Evolutionary conservation across 2,888 invertebrate genomes (phyloP).

Genomic region (Dilophus febrilis): DNA sequence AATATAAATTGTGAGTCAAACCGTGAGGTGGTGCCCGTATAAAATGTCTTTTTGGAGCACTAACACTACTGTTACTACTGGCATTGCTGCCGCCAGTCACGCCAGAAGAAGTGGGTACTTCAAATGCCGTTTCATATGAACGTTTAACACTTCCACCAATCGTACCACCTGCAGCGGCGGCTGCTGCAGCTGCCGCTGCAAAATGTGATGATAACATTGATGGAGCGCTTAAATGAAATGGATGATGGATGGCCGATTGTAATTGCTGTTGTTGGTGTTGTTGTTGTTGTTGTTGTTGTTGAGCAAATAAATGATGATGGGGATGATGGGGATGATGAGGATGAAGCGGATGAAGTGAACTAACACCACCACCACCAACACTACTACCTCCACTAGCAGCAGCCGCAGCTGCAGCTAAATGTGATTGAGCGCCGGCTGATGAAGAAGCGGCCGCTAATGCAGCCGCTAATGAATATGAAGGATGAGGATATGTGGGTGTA

Average conservation of each 20-base stretch:
- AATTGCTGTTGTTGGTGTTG: too few relatives aligned
- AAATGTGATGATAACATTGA: background rate
- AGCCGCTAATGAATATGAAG: background rate
- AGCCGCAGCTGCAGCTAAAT: conserved; percentile 17
- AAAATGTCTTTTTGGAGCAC: conserved; percentile 25
- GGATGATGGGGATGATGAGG: conserved; percentile 25
- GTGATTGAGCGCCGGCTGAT: background rate
- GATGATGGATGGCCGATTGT: conserved; percentile 6
- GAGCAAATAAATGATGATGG: too few relatives aligned
- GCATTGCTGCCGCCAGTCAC: background rate
- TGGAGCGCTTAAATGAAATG: background rate
- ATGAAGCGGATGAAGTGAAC: conserved; percentile 27
- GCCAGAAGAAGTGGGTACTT: conserved; percentile 24
- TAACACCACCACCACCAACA: too few relatives aligned
- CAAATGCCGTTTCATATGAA: conserved; percentile 55
- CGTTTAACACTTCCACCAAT: conserved; percentile 39
- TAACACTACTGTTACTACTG: conserved; percentile 14
- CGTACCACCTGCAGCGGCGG: background rate
- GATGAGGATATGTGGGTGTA: background rate
- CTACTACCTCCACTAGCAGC: too few relatives aligned
- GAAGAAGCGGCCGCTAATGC: background rate
- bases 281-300: too few relatives aligned
- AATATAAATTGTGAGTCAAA: conserved; percentile 10
- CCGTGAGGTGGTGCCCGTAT: conserved; percentile 18
- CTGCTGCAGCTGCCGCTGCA: background rate